Conservation (phyloP, 2,113 vertebrate species). For the Glaucomys volans region DNA sequence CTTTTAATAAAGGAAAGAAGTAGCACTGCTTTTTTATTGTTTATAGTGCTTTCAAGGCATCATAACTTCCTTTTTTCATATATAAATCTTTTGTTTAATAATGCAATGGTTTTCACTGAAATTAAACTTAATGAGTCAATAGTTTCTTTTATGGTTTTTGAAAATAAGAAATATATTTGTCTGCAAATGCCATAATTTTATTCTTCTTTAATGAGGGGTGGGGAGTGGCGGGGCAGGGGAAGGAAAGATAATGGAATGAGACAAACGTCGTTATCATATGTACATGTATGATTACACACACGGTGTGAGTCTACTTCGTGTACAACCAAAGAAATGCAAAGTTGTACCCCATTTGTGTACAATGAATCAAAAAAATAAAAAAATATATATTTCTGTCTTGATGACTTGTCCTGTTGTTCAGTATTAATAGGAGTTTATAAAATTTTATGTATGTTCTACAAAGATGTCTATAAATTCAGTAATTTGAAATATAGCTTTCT, state of each 20-base stretch:
- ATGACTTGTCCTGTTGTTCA: not conserved
- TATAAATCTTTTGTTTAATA: not conserved
- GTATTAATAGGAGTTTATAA: not conserved
- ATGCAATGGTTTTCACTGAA: not conserved
- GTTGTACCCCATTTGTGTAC: too few species aligned
- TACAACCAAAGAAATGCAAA: too few species aligned
- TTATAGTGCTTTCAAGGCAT: not conserved
- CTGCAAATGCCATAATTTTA: too few species aligned
- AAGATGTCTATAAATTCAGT: not conserved
- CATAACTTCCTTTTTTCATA: not conserved
- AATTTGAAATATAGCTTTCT: not conserved
- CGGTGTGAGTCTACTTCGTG: too few species aligned
- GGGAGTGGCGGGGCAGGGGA: too few species aligned
- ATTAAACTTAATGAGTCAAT: not conserved
- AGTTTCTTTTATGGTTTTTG: not conserved
- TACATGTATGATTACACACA: too few species aligned
- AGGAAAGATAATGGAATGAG: too few species aligned
- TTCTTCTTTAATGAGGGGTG: too few species aligned
- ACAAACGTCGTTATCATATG: too few species aligned
- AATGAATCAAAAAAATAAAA: too few species aligned
- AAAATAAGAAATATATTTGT: not conserved
- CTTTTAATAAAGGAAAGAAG: not conserved
- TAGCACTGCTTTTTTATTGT: not conserved
- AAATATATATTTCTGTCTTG: not conserved
- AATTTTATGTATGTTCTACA: not conserved